Evolutionary conservation across 2,888 invertebrate species (phyloP).

Genomic region (Aspidiotus rigidus): DNA sequence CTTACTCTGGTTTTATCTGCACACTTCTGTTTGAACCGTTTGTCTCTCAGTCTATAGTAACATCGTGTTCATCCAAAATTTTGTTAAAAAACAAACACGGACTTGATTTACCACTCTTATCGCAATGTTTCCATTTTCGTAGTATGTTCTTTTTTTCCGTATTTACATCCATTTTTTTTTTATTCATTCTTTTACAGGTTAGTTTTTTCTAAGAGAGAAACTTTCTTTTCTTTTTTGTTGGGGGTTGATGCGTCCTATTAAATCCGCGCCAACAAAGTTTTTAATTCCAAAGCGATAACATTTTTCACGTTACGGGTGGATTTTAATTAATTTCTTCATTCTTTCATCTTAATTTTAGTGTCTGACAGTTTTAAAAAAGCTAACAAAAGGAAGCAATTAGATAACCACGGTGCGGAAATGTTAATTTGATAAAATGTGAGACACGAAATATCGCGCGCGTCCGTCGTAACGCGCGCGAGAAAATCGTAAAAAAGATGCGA

Average conservation of each 20-base stretch:
- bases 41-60: too few relatives aligned
- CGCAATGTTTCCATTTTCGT: constrained; percentile 4
- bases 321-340: constrained; percentile 17
- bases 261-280: constrained; percentile 25
- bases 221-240: background rate
- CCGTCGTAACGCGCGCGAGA: too few relatives aligned
- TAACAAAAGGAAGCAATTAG: constrained; percentile 2
- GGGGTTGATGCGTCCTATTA: constrained; percentile 11
- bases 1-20: too few relatives aligned
- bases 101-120: constrained; percentile 4
- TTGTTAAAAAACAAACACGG: constrained; percentile 1
- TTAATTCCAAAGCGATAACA: constrained; percentile 23
- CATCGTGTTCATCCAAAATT: background rate
- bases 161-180: background rate
- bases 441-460: too few relatives aligned
- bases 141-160: background rate
- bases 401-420: background rate
- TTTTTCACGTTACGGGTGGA: constrained; percentile 15
- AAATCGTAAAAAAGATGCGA: too few relatives aligned
- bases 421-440: background rate
- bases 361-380: constrained; percentile 2
- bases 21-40: too few relatives aligned
- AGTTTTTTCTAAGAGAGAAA: background rate
- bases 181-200: background rate
- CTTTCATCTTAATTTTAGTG: background rate